A percentile compares a stretch with the other conserved stretches of the same genome.
phyloP scores from a whole-genome alignment of 35 echinoderm and acorn worm species.

The Heliocidaris tuberculata region DNA sequence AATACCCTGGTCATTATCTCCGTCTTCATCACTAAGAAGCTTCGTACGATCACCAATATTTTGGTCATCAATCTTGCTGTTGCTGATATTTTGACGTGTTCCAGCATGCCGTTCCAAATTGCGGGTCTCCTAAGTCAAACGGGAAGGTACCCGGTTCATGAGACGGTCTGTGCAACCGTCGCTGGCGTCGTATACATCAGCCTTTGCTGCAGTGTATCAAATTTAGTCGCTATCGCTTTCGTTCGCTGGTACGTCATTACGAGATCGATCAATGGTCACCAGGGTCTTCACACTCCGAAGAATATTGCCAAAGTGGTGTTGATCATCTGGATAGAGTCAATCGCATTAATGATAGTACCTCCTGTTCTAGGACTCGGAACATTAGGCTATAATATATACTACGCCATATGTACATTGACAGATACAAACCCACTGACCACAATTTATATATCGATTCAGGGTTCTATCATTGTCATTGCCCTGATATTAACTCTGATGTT shows the following conservation, averaged over 20 bases:
- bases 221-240: conserved; percentile 44
- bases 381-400: conserved; percentile 34
- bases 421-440: neutral
- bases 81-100: conserved; percentile 48
- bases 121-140: conserved; percentile 47
- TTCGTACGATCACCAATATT: conserved; percentile 62
- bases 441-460: neutral
- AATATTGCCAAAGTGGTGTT: conserved; percentile 39
- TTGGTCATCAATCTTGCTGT: conserved; percentile 68
- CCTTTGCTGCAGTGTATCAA: conserved; percentile 29
- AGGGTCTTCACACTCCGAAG: neutral
- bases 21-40: conserved; percentile 57
- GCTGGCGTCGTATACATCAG: conserved; percentile 20
- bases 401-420: conserved; percentile 7
- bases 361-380: conserved; percentile 21
- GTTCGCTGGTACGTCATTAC: conserved; percentile 60
- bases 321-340: conserved; percentile 53
- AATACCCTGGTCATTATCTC: conserved; percentile 55
- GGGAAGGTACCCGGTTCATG: conserved; percentile 16
- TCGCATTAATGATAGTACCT: neutral
- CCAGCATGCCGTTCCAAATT: conserved; percentile 16
- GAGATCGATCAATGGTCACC: conserved; percentile 12
- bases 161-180: neutral
- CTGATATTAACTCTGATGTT: neutral
- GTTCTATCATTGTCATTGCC: neutral